A percentile compares a stretch with the other conserved stretches of the same genome.
phyloP scores from a whole-genome alignment of 2,113 vertebrate genomes.

The Paralichthys olivaceus region DNA sequence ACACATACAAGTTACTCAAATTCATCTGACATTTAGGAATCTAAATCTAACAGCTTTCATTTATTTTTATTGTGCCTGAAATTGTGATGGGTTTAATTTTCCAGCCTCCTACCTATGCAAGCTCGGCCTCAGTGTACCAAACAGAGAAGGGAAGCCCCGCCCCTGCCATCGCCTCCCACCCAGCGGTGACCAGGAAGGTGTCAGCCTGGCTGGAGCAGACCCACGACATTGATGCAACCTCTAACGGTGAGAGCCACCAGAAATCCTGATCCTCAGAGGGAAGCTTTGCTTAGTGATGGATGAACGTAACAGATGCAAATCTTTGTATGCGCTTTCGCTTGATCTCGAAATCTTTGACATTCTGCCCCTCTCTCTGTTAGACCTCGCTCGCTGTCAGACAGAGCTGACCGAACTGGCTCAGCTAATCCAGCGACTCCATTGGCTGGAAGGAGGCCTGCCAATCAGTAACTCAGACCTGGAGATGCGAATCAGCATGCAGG shows the following conservation, averaged over 20 bases:
- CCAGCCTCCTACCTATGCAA: conserved; percentile 67
- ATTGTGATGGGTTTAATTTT: neutral
- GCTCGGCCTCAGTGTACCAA: conserved; percentile 47
- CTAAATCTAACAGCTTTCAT: neutral
- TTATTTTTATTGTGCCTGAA: neutral
- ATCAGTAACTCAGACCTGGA: conserved; percentile 83
- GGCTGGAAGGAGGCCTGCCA: conserved; percentile 86
- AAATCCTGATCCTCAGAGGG: neutral
- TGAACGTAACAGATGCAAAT: neutral
- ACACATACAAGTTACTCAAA: neutral
- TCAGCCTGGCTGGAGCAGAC: conserved; percentile 90
- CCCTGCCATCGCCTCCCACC: conserved; percentile 15
- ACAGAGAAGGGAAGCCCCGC: conserved; percentile 43
- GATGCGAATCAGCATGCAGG: conserved; percentile 83
- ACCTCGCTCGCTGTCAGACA: conserved; percentile 86
- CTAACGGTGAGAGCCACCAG: conserved; percentile 79
- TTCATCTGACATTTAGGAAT: neutral
- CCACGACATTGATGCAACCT: conserved; percentile 86
- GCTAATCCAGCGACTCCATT: conserved; percentile 89
- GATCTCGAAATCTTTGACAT: neutral
- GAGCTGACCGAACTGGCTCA: conserved; percentile 87
- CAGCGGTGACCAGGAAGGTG: conserved; percentile 83
- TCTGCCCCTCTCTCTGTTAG: conserved; percentile 64
- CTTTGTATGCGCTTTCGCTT: neutral
- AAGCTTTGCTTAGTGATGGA: neutral